phyloP scores from a whole-genome alignment of 2,888 invertebrate species.

The Buathra laborator region DNA sequence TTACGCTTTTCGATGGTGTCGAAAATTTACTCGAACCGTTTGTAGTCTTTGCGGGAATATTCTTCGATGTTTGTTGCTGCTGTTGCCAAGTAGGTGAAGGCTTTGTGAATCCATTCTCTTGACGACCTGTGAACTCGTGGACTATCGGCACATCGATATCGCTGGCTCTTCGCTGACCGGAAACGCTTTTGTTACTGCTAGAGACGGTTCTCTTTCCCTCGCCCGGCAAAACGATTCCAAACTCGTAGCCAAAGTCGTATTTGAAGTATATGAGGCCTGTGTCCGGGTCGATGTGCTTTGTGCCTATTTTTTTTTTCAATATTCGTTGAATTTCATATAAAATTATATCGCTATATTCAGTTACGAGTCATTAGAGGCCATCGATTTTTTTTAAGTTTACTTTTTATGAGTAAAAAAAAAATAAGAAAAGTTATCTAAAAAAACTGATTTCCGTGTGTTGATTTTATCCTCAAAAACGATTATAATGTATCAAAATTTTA shows the following conservation, averaged over 20 bases:
- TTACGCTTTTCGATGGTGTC: conserved; percentile 85
- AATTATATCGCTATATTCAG: neutral
- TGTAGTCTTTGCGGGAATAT: conserved; percentile 44
- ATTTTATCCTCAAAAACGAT: too few relatives aligned
- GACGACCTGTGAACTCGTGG: conserved; percentile 87
- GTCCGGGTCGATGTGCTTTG: conserved; percentile 91
- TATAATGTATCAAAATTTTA: too few relatives aligned
- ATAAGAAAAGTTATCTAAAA: too few relatives aligned
- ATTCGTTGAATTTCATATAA: conserved; percentile 7
- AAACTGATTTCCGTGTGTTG: too few relatives aligned
- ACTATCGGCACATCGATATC: conserved; percentile 90
- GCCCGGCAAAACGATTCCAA: conserved; percentile 90
- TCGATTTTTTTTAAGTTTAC: neutral
- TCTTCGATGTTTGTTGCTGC: conserved; percentile 45
- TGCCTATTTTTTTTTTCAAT: conserved; percentile 86
- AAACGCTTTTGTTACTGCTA: conserved; percentile 85
- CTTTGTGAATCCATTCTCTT: conserved; percentile 81
- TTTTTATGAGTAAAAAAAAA: too few relatives aligned
- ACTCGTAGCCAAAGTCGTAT: conserved; percentile 93
- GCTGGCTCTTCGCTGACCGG: conserved; percentile 86
- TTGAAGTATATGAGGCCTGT: conserved; percentile 93
- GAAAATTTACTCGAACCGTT: conserved; percentile 70
- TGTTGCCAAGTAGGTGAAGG: conserved; percentile 69
- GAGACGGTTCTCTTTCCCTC: conserved; percentile 86
- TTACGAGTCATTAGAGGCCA: neutral